Evolutionary conservation across 2,113 vertebrate species (phyloP).

Genomic region (Aegotheles bennettii): DNA sequence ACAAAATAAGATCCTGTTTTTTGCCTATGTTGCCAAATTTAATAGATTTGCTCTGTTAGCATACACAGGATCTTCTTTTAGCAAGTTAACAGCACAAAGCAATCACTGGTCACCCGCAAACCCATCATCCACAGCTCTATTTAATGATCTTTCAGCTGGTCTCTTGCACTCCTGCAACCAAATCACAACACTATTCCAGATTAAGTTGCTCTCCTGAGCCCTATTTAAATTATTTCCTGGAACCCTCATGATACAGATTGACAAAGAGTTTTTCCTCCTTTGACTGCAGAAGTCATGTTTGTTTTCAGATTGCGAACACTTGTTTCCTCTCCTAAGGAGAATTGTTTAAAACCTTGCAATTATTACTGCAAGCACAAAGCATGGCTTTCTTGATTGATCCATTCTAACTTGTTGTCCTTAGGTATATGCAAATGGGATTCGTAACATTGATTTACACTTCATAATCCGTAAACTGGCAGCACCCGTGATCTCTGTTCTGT

Average conservation of each 20-base stretch:
- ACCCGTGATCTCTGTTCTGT: constrained; percentile 91
- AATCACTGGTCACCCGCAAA: not conserved
- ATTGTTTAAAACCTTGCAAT: not conserved
- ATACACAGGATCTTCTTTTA: not conserved
- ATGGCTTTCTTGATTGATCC: not conserved
- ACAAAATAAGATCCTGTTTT: not conserved
- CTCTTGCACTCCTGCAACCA: not conserved
- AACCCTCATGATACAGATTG: not conserved
- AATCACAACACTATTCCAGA: not conserved
- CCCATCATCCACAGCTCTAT: not conserved
- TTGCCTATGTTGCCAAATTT: not conserved
- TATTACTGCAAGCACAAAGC: not conserved
- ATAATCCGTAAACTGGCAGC: constrained; percentile 93
- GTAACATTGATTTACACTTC: constrained; percentile 97
- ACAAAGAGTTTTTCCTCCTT: not conserved
- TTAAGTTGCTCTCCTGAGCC: not conserved
- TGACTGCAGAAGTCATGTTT: fast-evolving
- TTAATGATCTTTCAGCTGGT: not conserved
- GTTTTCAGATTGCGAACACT: not conserved
- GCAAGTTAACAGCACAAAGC: not conserved
- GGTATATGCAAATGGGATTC: constrained; percentile 98
- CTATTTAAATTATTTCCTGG: not conserved
- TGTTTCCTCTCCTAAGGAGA: not conserved
- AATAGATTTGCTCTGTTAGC: not conserved
- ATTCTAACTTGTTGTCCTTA: constrained; percentile 31